Evolutionary conservation across 2,113 vertebrate genomes (phyloP).

Genomic region (Triplophysa dalaica): DNA sequence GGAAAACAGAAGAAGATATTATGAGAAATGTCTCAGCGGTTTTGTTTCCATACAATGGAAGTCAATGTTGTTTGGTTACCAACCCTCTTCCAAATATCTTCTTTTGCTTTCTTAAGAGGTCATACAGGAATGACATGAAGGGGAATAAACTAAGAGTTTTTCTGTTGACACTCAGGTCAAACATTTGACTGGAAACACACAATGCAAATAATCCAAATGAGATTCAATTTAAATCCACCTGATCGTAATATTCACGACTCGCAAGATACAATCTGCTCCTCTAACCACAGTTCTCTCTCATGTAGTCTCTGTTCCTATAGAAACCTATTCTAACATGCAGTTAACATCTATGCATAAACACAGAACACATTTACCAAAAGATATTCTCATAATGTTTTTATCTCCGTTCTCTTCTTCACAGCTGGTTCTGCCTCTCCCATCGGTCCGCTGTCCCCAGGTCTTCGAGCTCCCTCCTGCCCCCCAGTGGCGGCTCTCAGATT

Average conservation of each 20-base stretch:
- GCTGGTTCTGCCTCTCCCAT: not conserved
- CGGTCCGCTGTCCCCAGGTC: constrained; percentile 49
- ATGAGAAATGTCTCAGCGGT: too few species aligned
- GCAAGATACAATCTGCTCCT: not conserved
- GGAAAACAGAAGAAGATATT: too few species aligned
- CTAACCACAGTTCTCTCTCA: not conserved
- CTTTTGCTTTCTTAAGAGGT: too few species aligned
- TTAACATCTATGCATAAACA: not conserved
- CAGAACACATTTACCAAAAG: not conserved
- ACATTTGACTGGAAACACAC: too few species aligned
- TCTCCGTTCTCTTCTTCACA: constrained; percentile 23
- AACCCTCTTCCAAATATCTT: too few species aligned
- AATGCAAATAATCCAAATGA: not conserved
- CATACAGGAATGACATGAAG: too few species aligned
- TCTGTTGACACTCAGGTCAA: too few species aligned
- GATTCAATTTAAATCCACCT: not conserved
- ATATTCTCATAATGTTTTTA: not conserved
- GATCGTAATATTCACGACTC: not conserved
- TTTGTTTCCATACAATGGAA: too few species aligned
- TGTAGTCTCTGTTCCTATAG: not conserved
- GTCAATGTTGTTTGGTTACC: too few species aligned
- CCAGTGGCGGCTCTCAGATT: constrained; percentile 77
- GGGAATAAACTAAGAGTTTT: too few species aligned
- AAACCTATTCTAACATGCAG: not conserved
- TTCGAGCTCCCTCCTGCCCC: constrained; percentile 8